Evolutionary conservation across 2,888 invertebrate species (phyloP), one percentile per base, ranked within the genome.

Genomic region (Synergus gifuensis): DNA sequence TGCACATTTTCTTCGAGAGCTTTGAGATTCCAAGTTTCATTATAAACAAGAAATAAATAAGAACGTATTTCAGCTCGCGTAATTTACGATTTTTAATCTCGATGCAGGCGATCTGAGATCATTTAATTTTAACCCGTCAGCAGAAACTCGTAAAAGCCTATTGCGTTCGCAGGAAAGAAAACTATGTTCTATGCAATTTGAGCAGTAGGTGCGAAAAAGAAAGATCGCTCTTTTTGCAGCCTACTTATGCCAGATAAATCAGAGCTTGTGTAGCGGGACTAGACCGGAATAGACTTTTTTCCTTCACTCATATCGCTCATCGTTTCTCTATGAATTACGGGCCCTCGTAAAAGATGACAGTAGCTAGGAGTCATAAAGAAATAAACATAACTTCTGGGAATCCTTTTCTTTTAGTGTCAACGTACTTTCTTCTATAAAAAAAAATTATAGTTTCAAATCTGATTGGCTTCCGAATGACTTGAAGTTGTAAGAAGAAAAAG

Each of bases 181-280:
- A 12, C 28, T 62, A 14, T 12, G 28, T 11, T 62, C 11, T 9
- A 49, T 18, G 14, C 4, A 69, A 46, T 69, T 54, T 36, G 22
- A 69, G 69, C 73, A 73, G 44, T 73, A 73, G 49, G 54, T 73
- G 73, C n/a, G 54, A 40, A 73, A 73, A 49, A 54, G 54, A 73
- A 28, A 54, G 49, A 73, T 40, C n/a, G n/a, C 54, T 69, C 28
- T 73, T 54, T 73, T 36, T 73, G 36, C 54, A n/a, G 36, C n/a
- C 46, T 36, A 73, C 16, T 73, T 73, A 16, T 80, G 83, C 63
- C 79, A 73, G 78, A 83, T 82, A 83, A 83, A 83, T 82, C 79
- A 82, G 80, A 81, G 78, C 76, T 82, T 80, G 79, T 79, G 78
- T 76, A 81, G 83, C 80, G 78, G 79, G 80, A 79, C 82, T 80